A percentile compares a stretch with the other conserved stretches of the same genome.
Conservation (phyloP, 2,797 vertebrate genomes). For the Peromyscus aztecus region DNA sequence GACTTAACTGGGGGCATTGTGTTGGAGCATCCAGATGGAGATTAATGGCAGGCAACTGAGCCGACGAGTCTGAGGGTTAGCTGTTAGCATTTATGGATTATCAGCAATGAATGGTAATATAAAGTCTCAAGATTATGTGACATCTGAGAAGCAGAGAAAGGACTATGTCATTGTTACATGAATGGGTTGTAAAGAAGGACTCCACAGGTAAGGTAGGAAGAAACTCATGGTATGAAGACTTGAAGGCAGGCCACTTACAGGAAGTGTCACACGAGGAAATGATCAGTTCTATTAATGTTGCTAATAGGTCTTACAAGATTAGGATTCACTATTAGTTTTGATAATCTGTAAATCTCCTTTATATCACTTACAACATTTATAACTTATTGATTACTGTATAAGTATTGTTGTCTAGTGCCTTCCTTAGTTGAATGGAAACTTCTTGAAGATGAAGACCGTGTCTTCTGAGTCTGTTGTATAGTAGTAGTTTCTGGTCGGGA, state of each 20-base stretch:
- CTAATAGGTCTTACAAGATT: background rate
- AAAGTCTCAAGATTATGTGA: background rate
- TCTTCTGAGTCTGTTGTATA: background rate
- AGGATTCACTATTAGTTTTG: background rate
- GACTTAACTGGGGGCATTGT: background rate
- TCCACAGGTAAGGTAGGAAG: background rate
- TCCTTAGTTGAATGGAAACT: constrained; percentile 11
- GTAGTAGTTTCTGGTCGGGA: no score
- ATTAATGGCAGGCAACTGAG: no score
- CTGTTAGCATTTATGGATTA: no score
- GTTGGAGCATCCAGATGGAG: background rate
- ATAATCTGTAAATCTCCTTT: background rate
- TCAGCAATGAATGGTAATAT: background rate
- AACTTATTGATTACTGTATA: background rate
- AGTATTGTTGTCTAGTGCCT: constrained; percentile 7
- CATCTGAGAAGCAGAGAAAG: background rate
- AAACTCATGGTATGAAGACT: background rate
- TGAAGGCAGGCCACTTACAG: background rate
- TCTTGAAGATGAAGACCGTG: background rate
- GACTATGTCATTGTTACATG: background rate
- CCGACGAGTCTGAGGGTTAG: background rate
- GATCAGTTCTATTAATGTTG: background rate
- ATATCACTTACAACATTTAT: background rate
- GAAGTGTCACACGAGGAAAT: background rate
- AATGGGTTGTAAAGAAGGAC: background rate